Evolutionary conservation across 2,888 invertebrate species (phyloP), one percentile per base, ranked within the genome.

Genomic region (Cremastinae sp.): DNA sequence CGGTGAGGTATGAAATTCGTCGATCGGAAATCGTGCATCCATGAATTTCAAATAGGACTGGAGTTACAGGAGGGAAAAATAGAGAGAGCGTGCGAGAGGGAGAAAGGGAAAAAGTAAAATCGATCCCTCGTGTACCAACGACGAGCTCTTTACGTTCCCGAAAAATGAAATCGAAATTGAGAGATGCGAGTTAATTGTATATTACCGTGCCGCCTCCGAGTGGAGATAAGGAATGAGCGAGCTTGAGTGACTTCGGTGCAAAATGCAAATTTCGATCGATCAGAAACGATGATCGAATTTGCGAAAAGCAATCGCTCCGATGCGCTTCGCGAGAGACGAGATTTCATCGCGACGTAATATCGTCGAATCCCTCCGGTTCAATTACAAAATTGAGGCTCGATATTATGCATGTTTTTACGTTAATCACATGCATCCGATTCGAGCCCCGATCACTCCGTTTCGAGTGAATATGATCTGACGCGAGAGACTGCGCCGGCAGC

Each of bases 391-490:
- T 55, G 12, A 22, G 47, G 8, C 18, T 18, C 20, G 14, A 39
- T n/a, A n/a, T 20, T 7, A 20, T 61, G 8, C 20, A 18, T 49
- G 4, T 61, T 9, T 58, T 45, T 28, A 56, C 14, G 8, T 8
- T 41, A 45, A 14, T 2, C 12, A 22, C 10, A 18, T 41, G 18
- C 37, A 14, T 18, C 37, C 37, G 41, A 71, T 39, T 62, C 56
- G 45, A 20, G 18, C 41, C 2, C 20, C 49, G 18, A 66, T 62
- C n/a, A 72, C 58, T 45, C n/a, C 9, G 10, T 14, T 20, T 12
- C n/a, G 8, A 62, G 16, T n/a, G 41, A 74, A 59, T 59, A 76
- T 76, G 76, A 62, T 76, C 59, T 76, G 69, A 76, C 73, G 56
- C 9, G 53, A 47, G 68, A 45, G 73, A 64, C 68, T 58, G 35